Conservation (phyloP, 2,888 invertebrate species). For the Hirtodrosophila histrioides region DNA sequence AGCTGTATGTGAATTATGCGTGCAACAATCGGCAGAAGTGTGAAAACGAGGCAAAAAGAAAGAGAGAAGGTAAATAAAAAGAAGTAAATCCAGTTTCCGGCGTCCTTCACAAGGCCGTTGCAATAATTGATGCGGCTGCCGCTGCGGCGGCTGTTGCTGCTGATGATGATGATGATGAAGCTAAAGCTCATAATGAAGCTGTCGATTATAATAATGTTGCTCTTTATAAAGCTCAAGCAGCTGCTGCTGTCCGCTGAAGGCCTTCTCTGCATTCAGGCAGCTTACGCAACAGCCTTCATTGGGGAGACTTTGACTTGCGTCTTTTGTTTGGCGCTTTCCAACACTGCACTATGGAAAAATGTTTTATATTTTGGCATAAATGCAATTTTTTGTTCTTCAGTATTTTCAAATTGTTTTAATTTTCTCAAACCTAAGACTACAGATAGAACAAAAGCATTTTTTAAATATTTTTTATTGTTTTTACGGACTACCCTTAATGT, state of each 20-base stretch:
- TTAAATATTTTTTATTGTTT: too few species aligned
- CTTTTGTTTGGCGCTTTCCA: too few species aligned
- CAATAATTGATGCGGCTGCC: conserved; percentile 49
- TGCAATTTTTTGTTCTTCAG: too few species aligned
- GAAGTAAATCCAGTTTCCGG: conserved; percentile 74
- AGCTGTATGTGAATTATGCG: conserved; percentile 66
- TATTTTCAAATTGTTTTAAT: too few species aligned
- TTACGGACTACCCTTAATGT: too few species aligned
- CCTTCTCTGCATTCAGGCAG: conserved; percentile 17
- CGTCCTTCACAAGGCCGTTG: conserved; percentile 82
- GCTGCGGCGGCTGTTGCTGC: conserved; percentile 28
- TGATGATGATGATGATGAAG: too few species aligned
- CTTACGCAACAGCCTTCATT: conserved; percentile 55
- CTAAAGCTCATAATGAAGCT: conserved; percentile 25
- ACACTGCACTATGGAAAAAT: too few species aligned
- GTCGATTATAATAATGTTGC: conserved; percentile 15
- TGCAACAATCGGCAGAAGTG: conserved; percentile 47
- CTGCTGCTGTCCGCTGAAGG: conserved; percentile 43
- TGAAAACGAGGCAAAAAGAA: conserved; percentile 31
- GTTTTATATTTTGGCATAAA: too few species aligned
- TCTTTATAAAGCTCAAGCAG: not conserved
- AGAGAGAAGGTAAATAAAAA: conserved; percentile 24
- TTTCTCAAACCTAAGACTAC: too few species aligned
- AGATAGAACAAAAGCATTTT: too few species aligned
- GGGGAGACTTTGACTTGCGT: conserved; percentile 6